phyloP scores from a whole-genome alignment of 2,797 vertebrate genomes.

The Acomys russatus region DNA sequence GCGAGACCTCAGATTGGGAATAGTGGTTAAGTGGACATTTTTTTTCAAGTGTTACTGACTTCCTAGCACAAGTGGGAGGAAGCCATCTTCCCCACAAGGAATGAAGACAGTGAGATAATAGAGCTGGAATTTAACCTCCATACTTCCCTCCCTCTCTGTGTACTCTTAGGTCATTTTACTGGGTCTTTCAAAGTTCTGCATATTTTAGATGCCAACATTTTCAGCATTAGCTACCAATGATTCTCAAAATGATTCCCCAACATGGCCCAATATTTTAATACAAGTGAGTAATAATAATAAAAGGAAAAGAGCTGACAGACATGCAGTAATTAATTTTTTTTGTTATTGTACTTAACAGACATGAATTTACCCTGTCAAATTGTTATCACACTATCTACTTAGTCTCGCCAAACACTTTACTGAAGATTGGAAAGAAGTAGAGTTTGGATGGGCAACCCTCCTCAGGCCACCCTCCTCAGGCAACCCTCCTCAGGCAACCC shows the following conservation, averaged over 20 bases:
- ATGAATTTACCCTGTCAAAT: not conserved
- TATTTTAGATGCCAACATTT: conserved; percentile 46
- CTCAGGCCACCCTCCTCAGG: no score
- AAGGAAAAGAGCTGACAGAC: not conserved
- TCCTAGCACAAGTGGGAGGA: not conserved
- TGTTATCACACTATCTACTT: not conserved
- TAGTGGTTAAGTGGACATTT: not conserved
- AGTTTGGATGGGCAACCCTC: not conserved
- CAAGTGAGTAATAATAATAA: not conserved
- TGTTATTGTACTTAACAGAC: not conserved
- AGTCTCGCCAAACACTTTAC: not conserved
- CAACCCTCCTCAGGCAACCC: no score
- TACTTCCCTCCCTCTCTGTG: not conserved
- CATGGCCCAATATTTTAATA: not conserved
- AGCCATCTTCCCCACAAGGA: not conserved
- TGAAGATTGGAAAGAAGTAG: not conserved
- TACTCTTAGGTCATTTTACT: conserved; percentile 21
- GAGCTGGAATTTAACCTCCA: conserved; percentile 15
- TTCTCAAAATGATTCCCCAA: not conserved
- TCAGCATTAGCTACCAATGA: not conserved
- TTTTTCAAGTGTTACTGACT: not conserved
- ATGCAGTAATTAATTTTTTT: not conserved
- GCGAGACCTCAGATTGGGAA: not conserved
- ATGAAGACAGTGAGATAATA: not conserved
- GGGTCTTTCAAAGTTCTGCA: not conserved